Conservation (phyloP, 2,797 vertebrate species). For the Brachymystax lenok region DNA sequence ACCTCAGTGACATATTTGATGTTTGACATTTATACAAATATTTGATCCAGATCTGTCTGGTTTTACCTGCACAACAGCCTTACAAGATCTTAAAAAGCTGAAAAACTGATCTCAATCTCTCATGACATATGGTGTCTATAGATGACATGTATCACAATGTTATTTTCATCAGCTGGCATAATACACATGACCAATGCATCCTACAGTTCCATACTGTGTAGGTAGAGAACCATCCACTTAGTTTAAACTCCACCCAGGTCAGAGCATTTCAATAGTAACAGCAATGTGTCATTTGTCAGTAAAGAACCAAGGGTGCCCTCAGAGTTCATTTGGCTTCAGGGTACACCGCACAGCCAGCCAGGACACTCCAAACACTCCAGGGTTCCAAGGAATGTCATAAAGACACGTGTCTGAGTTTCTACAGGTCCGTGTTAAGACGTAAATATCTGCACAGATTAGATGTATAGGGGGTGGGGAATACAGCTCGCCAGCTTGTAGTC, state of each 20-base stretch:
- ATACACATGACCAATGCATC: neutral
- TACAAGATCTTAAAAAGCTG: neutral
- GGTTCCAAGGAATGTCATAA: conserved; percentile 46
- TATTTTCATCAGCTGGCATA: neutral
- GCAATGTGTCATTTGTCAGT: conserved; percentile 50
- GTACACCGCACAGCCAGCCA: conserved; percentile 20
- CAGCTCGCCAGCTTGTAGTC: neutral
- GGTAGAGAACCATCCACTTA: neutral
- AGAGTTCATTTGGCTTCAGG: conserved; percentile 29
- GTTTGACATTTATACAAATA: too few relatives aligned
- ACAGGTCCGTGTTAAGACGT: conserved; percentile 47
- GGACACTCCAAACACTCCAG: conserved; percentile 2
- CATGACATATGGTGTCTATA: neutral
- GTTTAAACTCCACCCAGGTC: conserved; percentile 8
- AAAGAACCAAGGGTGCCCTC: conserved; percentile 35
- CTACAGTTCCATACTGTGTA: neutral
- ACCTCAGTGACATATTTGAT: too few relatives aligned
- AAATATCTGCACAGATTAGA: conserved; percentile 32
- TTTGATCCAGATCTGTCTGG: too few relatives aligned
- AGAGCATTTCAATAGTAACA: conserved; percentile 37
- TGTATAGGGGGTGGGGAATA: conserved; percentile 8
- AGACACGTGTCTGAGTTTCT: conserved; percentile 40
- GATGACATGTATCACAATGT: neutral
- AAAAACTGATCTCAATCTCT: neutral
- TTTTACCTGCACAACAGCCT: too few relatives aligned